A percentile compares a stretch with the other conserved stretches of the same genome.
Evolutionary conservation across 2,113 vertebrate genomes (phyloP).

Genomic region (Hippocampus zosterae): DNA sequence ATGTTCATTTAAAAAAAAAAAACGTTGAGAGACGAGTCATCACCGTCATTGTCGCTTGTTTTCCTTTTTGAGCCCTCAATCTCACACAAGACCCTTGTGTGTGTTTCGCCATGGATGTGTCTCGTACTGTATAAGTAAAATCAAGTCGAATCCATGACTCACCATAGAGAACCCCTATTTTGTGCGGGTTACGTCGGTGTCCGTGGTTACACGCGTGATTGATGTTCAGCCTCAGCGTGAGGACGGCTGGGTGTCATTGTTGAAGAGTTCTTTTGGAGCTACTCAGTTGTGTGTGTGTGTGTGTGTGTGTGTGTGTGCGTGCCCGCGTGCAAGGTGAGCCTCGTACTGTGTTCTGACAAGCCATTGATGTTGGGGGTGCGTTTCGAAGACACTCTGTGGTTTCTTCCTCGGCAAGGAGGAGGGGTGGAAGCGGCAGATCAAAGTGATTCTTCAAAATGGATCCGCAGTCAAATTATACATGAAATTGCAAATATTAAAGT

Average conservation of each 20-base stretch:
- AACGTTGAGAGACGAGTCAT: too few species aligned
- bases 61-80: too few species aligned
- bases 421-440: not conserved
- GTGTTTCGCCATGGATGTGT: not conserved
- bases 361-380: constrained; percentile 54
- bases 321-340: not conserved
- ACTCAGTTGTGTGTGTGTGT: constrained; percentile 15
- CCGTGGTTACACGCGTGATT: constrained; percentile 20
- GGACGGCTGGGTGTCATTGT: constrained; percentile 37
- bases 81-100: too few species aligned
- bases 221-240: constrained; percentile 28
- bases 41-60: too few species aligned
- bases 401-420: not conserved
- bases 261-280: constrained; percentile 41
- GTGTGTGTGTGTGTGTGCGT: constrained; percentile 15
- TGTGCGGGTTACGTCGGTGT: constrained; percentile 35
- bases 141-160: constrained; percentile 24
- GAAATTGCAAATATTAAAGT: not conserved
- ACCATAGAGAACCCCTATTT: constrained; percentile 28
- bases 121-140: not conserved
- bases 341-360: constrained; percentile 45
- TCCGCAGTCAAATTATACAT: not conserved
- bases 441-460: not conserved
- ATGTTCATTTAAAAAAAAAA: too few species aligned
- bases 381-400: constrained; percentile 39